Evolutionary conservation across 2,797 vertebrate species (phyloP), one percentile per base, ranked within the genome.

Genomic region (Coregonus suidteri): DNA sequence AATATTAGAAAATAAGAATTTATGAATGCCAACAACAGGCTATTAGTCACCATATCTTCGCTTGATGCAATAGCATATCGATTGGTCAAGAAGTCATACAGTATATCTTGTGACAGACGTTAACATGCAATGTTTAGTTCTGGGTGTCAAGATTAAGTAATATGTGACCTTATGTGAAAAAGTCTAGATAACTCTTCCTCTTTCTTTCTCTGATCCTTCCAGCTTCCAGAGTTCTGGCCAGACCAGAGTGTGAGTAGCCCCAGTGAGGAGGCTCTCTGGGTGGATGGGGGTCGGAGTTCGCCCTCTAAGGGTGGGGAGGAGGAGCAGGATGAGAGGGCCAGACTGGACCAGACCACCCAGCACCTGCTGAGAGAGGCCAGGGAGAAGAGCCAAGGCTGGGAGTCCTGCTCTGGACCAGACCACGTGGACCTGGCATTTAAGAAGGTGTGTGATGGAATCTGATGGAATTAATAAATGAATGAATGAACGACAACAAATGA

Each of bases 141-240:
- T 47, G 41, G 6, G n/a, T 6, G 56, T 64, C n/a, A 64, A 25
- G 16, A 64, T 64, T 25, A 13, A 64, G 20, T 64, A 20, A 64
- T 25, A 64, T 64, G 54, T n/a, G n/a, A 59, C 6, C 53, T 18
- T 56, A 56, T 11, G 14, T 7, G 2, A 25, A 62, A 62, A 20
- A 62, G 7, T 62, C n/a, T 18, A n/a, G n/a, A 6, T 2, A 59
- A 59, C 7, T 62, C n/a, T 7, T 20, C 6, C 56, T n/a, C 59
- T 47, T 9, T 47, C 41, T 47, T 47, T 37, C 35, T 67, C 53
- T 65, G 7, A 1, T 75, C 11, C 67, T 56, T 81, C 37, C 73
- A 96, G 95, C 83, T 95, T 71, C 95, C 94, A 15, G 85, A 90
- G 67, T 93, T 93, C 41, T 94, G 93, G 91, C 81, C 88, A 1